phyloP scores from a whole-genome alignment of 1,140 invertebrate species.

The Euura saliciscinereae region DNA sequence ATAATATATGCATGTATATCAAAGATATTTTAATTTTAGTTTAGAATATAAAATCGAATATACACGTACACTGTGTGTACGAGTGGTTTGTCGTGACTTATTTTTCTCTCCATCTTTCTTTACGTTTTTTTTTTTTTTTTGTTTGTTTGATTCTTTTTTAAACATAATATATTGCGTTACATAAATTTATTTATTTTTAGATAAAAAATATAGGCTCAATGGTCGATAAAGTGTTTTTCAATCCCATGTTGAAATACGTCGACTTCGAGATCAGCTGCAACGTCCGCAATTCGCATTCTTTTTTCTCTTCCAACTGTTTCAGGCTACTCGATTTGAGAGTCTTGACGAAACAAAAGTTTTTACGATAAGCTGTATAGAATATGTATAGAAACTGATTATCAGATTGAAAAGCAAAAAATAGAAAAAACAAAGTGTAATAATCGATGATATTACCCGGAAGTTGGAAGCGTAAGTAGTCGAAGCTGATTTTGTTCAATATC shows the following conservation, averaged over 20 bases:
- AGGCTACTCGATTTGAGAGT: too few relatives aligned
- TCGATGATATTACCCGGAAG: not conserved
- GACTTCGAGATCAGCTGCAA: not conserved
- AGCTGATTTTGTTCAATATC: not conserved
- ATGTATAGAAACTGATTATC: too few relatives aligned
- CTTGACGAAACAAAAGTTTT: too few relatives aligned
- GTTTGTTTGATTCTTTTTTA: not conserved
- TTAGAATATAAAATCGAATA: constrained; percentile 51
- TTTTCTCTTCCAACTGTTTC: too few relatives aligned
- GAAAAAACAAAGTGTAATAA: not conserved
- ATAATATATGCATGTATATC: not conserved
- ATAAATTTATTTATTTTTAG: not conserved
- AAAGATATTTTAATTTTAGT: constrained; percentile 31
- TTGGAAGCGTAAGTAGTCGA: not conserved
- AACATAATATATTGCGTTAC: too few relatives aligned
- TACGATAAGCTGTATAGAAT: too few relatives aligned
- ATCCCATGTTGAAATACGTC: constrained; percentile 8
- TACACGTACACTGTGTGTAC: constrained; percentile 13
- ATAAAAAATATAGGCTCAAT: not conserved
- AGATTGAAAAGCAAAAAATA: too few relatives aligned
- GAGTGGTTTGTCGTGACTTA: too few relatives aligned
- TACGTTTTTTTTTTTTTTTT: not conserved
- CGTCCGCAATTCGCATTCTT: too few relatives aligned
- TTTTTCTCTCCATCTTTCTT: too few relatives aligned
- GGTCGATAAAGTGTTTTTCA: too few relatives aligned